phyloP scores from a whole-genome alignment of 2,113 vertebrate genomes.

The Scytalopus superciliaris region DNA sequence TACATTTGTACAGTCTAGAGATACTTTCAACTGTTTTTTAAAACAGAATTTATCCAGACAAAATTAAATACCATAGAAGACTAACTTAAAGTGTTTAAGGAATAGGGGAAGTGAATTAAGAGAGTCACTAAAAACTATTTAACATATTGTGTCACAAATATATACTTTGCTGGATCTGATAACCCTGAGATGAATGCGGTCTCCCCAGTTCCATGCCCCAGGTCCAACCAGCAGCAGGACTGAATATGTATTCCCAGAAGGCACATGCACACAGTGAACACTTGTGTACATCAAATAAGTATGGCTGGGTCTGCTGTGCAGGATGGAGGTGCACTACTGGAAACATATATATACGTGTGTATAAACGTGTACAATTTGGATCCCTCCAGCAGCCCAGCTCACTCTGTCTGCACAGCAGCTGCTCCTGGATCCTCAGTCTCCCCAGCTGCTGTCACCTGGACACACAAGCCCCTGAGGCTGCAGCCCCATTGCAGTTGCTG shows the following conservation, averaged over 20 bases:
- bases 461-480: rapidly evolving
- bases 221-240: rapidly evolving
- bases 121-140: not conserved
- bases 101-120: not conserved
- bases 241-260: not conserved
- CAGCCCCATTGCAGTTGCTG: not conserved
- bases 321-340: not conserved
- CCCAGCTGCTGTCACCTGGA: not conserved
- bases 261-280: rapidly evolving
- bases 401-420: not conserved
- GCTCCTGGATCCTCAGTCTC: not conserved
- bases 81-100: not conserved
- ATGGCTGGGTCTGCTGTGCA: not conserved
- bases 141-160: not conserved
- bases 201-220: not conserved
- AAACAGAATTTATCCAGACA: not conserved
- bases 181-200: not conserved
- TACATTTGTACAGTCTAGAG: not conserved
- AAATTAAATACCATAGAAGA: not conserved
- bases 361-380: rapidly evolving
- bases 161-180: not conserved
- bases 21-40: not conserved
- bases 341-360: not conserved
- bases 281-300: no score
- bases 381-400: not conserved